Evolutionary conservation across 2,888 invertebrate genomes (phyloP).

Genomic region (Teleogryllus oceanicus): DNA sequence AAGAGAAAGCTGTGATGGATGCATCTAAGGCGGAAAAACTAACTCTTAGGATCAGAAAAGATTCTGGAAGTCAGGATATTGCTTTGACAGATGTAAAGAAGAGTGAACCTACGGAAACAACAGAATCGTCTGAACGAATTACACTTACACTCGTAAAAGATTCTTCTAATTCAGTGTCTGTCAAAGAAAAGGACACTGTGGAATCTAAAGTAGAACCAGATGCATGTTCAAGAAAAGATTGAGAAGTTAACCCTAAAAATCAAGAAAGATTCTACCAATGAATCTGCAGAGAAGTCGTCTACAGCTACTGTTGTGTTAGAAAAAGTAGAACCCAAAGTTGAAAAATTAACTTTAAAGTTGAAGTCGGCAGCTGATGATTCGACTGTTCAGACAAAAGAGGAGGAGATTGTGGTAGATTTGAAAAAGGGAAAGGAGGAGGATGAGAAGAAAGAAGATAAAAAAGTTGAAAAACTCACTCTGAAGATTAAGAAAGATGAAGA

Average conservation of each 20-base stretch:
- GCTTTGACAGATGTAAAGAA: background rate
- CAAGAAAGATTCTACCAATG: conserved; percentile 37
- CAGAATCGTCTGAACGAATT: conserved; percentile 25
- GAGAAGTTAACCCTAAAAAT: conserved; percentile 41
- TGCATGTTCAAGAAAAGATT: conserved; percentile 40
- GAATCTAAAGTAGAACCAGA: conserved; percentile 28
- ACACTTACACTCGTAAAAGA: conserved; percentile 18
- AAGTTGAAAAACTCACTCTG: conserved; percentile 39
- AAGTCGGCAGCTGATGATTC: background rate
- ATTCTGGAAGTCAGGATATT: conserved; percentile 18
- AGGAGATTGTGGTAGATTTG: background rate
- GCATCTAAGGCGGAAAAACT: conserved; percentile 29
- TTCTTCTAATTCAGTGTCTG: conserved; percentile 40
- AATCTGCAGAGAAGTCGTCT: background rate
- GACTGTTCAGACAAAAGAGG: background rate
- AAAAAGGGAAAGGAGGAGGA: conserved; percentile 43
- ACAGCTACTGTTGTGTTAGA: background rate
- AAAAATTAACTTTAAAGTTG: conserved; percentile 20
- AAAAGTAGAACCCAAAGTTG: conserved; percentile 11
- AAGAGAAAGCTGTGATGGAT: background rate
- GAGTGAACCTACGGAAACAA: background rate
- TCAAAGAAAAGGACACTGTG: conserved; percentile 33
- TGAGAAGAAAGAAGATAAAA: conserved; percentile 53
- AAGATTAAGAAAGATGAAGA: conserved; percentile 31
- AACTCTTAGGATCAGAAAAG: conserved; percentile 28